A percentile compares a stretch with the other conserved stretches of the same genome.
These are phyloP conservation scores for Dipodomys ordii DNA, from an alignment of 2,113 vertebrate genomes.

Conservation along the genomic window DNA sequence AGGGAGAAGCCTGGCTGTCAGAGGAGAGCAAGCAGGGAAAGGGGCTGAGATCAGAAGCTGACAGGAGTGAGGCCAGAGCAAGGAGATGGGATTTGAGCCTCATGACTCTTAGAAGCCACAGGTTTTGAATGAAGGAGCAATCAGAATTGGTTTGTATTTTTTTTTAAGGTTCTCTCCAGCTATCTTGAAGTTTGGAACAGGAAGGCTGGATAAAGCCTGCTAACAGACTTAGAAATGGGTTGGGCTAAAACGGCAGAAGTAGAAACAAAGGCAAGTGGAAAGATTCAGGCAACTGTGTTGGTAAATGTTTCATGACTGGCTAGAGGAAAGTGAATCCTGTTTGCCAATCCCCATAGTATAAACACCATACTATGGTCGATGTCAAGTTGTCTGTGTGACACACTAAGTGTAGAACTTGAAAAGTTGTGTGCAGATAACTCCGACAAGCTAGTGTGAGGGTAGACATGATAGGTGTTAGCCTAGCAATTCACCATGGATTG, in stretches of 20 bases:
- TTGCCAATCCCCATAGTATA: not conserved
- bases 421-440: accelerated
- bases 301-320: not conserved
- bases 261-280: not conserved
- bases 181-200: not conserved
- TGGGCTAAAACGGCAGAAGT: not conserved
- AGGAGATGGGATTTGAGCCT: slow-evolving; percentile 13
- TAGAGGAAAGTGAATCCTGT: not conserved
- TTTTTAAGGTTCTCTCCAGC: slow-evolving; percentile 7
- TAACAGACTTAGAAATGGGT: not conserved
- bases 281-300: not conserved
- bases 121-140: not conserved
- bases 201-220: not conserved
- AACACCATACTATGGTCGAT: not conserved
- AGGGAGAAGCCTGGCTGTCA: not conserved
- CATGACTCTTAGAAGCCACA: slow-evolving; percentile 45
- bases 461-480: too few relatives aligned
- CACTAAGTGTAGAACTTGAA: not conserved
- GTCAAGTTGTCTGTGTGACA: not conserved
- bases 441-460: accelerated
- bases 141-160: not conserved
- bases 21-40: not conserved
- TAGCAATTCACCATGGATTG: too few relatives aligned
- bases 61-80: not conserved
- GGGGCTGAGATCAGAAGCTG: slow-evolving; percentile 27